Evolutionary conservation across 1,140 invertebrate genomes (phyloP).

Genomic region (Babylonia areolata): DNA sequence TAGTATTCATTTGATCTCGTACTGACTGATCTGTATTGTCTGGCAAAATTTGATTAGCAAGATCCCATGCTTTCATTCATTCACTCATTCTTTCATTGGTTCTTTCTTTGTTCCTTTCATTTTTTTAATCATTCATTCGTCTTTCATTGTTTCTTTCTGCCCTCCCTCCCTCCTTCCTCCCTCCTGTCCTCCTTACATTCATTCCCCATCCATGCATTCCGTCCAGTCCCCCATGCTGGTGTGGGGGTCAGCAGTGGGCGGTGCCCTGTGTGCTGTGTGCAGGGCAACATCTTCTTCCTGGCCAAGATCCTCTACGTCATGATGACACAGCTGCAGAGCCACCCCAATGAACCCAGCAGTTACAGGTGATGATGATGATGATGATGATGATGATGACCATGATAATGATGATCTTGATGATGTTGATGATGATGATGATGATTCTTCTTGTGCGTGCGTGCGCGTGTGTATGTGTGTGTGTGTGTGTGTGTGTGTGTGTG

Average conservation of each 20-base stretch:
- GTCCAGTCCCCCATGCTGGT: not conserved
- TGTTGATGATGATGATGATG: not conserved
- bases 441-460: no score
- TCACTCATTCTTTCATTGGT: no score
- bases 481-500: no score
- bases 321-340: constrained; percentile 77
- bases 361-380: constrained; percentile 75
- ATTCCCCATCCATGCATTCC: no score
- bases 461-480: no score
- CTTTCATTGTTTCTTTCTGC: not conserved
- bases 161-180: not conserved
- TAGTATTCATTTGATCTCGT: no score
- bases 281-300: constrained; percentile 78
- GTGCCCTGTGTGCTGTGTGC: constrained; percentile 44
- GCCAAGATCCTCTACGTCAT: constrained; percentile 78
- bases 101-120: no score
- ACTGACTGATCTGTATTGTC: no score
- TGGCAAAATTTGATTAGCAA: no score
- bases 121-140: no score
- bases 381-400: not conserved
- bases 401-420: not conserved
- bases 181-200: not conserved
- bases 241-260: not conserved
- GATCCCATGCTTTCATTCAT: no score
- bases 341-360: constrained; percentile 78